phyloP scores from a whole-genome alignment of 1,140 invertebrate genomes.

The Andrena cerasifolii region DNA sequence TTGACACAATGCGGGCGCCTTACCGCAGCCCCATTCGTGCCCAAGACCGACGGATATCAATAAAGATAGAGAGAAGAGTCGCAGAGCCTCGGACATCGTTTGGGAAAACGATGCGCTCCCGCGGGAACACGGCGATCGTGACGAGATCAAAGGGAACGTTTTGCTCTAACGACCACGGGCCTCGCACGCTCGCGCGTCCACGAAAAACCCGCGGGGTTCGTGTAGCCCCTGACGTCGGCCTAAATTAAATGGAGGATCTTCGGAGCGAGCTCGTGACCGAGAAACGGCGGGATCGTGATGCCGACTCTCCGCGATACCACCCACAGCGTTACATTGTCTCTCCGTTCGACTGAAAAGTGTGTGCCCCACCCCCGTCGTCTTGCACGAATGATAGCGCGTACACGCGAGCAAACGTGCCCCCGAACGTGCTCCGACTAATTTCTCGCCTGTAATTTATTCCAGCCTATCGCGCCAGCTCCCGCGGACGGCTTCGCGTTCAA shows the following conservation, averaged over 20 bases:
- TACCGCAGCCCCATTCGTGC: slow-evolving; percentile 76
- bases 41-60: slow-evolving; percentile 72
- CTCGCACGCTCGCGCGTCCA: slow-evolving; percentile 33
- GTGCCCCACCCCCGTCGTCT: too few species aligned
- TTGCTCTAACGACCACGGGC: slow-evolving; percentile 66
- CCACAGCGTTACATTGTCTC: slow-evolving; percentile 25
- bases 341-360: background rate
- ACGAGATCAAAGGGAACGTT: slow-evolving; percentile 73
- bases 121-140: slow-evolving; percentile 66
- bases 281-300: slow-evolving; percentile 31
- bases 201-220: slow-evolving; percentile 53
- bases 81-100: slow-evolving; percentile 58
- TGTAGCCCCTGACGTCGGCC: background rate
- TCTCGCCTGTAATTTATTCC: slow-evolving; percentile 19
- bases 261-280: slow-evolving; percentile 19
- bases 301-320: background rate
- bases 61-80: slow-evolving; percentile 67
- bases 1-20: slow-evolving; percentile 77
- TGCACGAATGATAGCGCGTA: background rate
- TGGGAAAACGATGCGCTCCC: slow-evolving; percentile 48
- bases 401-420: background rate
- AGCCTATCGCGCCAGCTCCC: background rate
- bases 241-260: slow-evolving; percentile 60
- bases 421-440: slow-evolving; percentile 11
- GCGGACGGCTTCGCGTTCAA: background rate